Evolutionary conservation across 2,113 vertebrate species (phyloP).

Genomic region (Acinonyx jubatus): DNA sequence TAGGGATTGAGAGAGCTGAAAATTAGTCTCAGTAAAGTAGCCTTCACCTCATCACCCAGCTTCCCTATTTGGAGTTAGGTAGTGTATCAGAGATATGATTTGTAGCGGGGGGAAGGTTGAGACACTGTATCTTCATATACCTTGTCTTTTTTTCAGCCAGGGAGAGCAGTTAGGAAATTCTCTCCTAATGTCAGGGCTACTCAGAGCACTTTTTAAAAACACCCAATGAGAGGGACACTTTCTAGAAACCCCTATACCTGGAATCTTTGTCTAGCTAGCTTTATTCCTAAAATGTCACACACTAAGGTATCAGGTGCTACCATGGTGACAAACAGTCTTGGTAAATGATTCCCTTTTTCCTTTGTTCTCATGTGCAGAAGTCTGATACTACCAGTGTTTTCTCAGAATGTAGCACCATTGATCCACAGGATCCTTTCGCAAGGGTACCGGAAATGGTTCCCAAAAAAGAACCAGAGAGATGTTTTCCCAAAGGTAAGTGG

Average conservation of each 20-base stretch:
- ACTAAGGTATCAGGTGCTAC: not conserved
- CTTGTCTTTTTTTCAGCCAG: not conserved
- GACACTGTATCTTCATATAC: not conserved
- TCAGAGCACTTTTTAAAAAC: not conserved
- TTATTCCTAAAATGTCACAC: not conserved
- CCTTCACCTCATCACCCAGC: not conserved
- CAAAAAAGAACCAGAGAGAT: slow-evolving; percentile 90
- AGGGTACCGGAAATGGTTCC: slow-evolving; percentile 71
- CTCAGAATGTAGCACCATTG: slow-evolving; percentile 94
- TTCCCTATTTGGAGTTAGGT: not conserved
- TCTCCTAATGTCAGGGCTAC: not conserved
- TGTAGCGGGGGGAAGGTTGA: not conserved
- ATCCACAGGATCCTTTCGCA: slow-evolving; percentile 85
- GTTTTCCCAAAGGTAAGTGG: slow-evolving; percentile 89
- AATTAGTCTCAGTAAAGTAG: not conserved
- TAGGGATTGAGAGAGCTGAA: not conserved
- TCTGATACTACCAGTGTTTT: slow-evolving; percentile 81
- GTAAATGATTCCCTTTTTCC: not conserved
- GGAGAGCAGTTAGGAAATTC: not conserved
- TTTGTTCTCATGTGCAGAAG: slow-evolving; percentile 77
- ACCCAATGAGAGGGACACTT: not conserved
- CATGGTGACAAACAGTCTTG: not conserved
- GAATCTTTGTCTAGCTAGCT: not conserved
- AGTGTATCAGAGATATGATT: not conserved
- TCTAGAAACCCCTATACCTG: not conserved